Percentiles rank a stretch among this genome's conserved stretches.
phyloP scores from a whole-genome alignment of 2,797 vertebrate species.

The Telmatherina bonti region DNA sequence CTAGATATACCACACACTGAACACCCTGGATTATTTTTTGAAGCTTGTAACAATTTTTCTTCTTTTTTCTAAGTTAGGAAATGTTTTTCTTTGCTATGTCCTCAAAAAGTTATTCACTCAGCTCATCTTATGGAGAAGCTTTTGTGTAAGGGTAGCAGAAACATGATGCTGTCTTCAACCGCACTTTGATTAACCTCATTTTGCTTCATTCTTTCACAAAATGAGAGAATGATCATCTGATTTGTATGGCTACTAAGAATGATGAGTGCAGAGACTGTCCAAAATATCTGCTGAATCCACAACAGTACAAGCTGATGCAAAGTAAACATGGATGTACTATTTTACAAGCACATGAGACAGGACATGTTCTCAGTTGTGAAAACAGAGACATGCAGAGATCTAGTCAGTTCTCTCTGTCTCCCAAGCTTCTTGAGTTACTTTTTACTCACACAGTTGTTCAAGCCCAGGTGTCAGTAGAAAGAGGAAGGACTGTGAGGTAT shows the following conservation, averaged over 20 bases:
- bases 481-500: conserved; percentile 1
- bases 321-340: conserved; percentile 63
- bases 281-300: conserved; percentile 31
- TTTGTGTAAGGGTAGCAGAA: conserved; percentile 21
- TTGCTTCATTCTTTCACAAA: conserved; percentile 7
- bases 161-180: conserved; percentile 21
- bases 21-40: conserved; percentile 23
- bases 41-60: conserved; percentile 23
- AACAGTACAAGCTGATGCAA: conserved; percentile 51
- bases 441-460: conserved; percentile 41
- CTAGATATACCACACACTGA: conserved; percentile 30
- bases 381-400: conserved; percentile 64
- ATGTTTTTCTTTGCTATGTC: not conserved
- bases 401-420: conserved; percentile 46
- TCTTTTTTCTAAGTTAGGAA: conserved; percentile 7
- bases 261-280: conserved; percentile 3
- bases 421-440: conserved; percentile 68
- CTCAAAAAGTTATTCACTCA: conserved; percentile 1
- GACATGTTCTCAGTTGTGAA: conserved; percentile 53
- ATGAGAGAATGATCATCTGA: conserved; percentile 2
- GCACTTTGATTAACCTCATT: conserved; percentile 35
- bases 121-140: conserved; percentile 1
- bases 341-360: conserved; percentile 62
- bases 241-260: conserved; percentile 2
- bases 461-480: conserved; percentile 27